Percentiles rank a stretch among this genome's conserved stretches.
Conservation (phyloP, 2,113 vertebrate species). For the Sisor rabdophorus region DNA sequence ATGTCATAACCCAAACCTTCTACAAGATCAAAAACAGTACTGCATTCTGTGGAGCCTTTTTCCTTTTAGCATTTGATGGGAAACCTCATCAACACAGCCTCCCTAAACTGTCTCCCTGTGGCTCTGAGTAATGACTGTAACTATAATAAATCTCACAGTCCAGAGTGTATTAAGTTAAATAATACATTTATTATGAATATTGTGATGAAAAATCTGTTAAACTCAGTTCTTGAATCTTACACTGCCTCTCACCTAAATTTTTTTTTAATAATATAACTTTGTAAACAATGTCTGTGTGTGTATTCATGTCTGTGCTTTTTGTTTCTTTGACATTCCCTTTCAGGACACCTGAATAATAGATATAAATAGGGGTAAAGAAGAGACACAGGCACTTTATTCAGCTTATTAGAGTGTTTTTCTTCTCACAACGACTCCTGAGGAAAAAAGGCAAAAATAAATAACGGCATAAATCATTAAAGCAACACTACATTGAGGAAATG, state of each 20-base stretch:
- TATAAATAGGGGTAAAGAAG: conserved; percentile 29
- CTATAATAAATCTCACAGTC: conserved; percentile 2
- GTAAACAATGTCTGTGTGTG: conserved; percentile 26
- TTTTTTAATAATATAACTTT: no score
- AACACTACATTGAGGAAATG: conserved; percentile 11
- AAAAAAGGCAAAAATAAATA: not conserved
- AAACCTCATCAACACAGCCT: not conserved
- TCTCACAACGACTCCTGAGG: conserved; percentile 22
- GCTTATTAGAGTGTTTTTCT: conserved; percentile 35
- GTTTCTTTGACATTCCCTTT: conserved; percentile 49
- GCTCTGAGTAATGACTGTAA: conserved; percentile 10
- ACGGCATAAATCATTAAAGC: conserved; percentile 31
- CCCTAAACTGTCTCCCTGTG: not conserved
- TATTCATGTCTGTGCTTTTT: conserved; percentile 45
- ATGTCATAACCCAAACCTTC: not conserved
- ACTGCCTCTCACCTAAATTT: no score
- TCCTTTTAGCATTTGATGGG: not conserved
- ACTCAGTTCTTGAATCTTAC: not conserved
- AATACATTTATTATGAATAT: not conserved
- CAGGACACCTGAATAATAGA: conserved; percentile 58
- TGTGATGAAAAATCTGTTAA: not conserved
- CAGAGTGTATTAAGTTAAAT: not conserved
- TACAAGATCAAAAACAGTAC: not conserved
- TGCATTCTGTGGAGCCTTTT: not conserved
- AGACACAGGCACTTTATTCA: conserved; percentile 30